phyloP scores from a whole-genome alignment of 2,888 invertebrate species.

The Xylota sylvarum region DNA sequence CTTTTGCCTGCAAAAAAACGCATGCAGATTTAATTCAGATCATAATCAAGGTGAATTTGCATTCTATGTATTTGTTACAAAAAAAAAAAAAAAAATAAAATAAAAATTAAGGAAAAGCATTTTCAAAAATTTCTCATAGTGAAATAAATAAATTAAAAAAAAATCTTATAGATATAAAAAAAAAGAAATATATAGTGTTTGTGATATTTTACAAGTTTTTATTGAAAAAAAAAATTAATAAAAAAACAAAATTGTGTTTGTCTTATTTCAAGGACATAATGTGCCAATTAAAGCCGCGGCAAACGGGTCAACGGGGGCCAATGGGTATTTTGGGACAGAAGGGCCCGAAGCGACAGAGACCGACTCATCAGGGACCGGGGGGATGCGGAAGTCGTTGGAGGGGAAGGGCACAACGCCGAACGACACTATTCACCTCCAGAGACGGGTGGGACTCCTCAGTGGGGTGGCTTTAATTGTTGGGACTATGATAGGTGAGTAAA shows the following conservation, averaged over 20 bases:
- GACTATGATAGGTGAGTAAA: constrained; percentile 95
- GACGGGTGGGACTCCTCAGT: constrained; percentile 99
- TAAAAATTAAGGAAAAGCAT: not conserved
- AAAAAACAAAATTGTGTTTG: constrained; percentile 35
- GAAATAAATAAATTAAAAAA: constrained; percentile 5
- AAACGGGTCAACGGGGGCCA: constrained; percentile 85
- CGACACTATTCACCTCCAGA: constrained; percentile 99
- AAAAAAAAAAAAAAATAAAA: not conserved
- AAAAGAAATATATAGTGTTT: constrained; percentile 5
- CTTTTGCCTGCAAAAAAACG: constrained; percentile 85
- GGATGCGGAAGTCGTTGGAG: constrained; percentile 89
- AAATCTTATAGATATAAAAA: not conserved
- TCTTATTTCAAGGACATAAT: constrained; percentile 83
- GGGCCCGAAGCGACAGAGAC: constrained; percentile 86
- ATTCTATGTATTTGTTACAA: not conserved
- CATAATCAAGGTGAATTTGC: constrained; percentile 83
- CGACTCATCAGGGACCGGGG: constrained; percentile 86
- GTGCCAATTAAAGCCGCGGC: constrained; percentile 85
- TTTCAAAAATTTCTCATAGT: constrained; percentile 59
- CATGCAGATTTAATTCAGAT: constrained; percentile 85
- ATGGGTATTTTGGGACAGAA: constrained; percentile 85
- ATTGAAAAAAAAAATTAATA: constrained; percentile 32
- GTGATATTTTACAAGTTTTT: not conserved
- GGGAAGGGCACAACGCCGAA: constrained; percentile 96
- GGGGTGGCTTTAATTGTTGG: constrained; percentile 99